These are phyloP conservation scores for Ancistrus triradiatus DNA, from an alignment of 2,113 vertebrate species.

Conservation along the genomic window DNA sequence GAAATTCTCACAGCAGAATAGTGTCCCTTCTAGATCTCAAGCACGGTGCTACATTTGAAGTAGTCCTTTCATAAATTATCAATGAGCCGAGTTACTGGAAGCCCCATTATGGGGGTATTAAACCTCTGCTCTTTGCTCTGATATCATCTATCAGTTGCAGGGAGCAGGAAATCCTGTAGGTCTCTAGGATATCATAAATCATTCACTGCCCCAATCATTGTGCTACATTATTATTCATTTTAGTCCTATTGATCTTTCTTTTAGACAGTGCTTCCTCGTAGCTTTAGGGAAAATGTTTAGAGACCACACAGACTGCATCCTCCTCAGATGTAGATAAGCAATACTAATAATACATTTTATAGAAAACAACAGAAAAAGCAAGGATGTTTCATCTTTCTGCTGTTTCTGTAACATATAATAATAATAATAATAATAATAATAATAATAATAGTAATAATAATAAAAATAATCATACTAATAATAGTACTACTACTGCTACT, in stretches of 20 bases:
- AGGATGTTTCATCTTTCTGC: too few species aligned
- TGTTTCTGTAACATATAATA: too few species aligned
- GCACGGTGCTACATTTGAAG: neutral
- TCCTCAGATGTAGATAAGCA: too few species aligned
- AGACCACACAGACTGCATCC: neutral
- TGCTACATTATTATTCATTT: slow-evolving; percentile 39
- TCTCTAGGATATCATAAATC: slow-evolving; percentile 46
- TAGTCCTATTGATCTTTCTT: slow-evolving; percentile 12
- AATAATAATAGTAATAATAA: too few species aligned
- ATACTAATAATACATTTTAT: too few species aligned
- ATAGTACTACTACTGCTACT: too few species aligned
- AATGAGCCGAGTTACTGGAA: slow-evolving; percentile 49
- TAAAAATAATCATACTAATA: too few species aligned
- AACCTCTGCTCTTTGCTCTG: slow-evolving; percentile 43
- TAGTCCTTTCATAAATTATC: slow-evolving; percentile 45
- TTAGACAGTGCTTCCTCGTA: neutral
- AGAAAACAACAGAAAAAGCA: too few species aligned
- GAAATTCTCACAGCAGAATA: neutral
- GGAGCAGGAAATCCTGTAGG: slow-evolving; percentile 45
- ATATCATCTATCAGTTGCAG: slow-evolving; percentile 43
- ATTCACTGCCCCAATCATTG: slow-evolving; percentile 37
- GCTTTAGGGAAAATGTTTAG: slow-evolving; percentile 5
- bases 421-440: too few species aligned
- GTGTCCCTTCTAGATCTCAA: slow-evolving; percentile 27
- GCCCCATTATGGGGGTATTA: slow-evolving; percentile 46